These are phyloP conservation scores for Brienomyrus longianalis DNA, from an alignment of 2,113 vertebrate genomes.

Conservation along the genomic window DNA sequence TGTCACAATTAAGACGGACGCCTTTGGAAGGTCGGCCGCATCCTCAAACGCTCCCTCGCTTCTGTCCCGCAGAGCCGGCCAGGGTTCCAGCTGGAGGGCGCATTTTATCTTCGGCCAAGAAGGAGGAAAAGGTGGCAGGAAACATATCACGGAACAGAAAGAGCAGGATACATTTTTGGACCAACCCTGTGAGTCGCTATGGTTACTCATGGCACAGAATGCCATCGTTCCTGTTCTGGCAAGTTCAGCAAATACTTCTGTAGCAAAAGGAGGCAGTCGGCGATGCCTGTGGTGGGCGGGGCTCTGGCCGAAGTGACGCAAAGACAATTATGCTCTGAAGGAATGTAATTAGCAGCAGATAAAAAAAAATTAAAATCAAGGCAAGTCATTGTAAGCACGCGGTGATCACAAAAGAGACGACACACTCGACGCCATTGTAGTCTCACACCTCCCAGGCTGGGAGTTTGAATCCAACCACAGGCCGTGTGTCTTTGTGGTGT, in stretches of 20 bases:
- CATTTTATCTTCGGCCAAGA: neutral
- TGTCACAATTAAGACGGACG: neutral
- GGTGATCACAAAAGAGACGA: neutral
- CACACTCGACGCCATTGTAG: neutral
- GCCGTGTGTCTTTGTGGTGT: neutral
- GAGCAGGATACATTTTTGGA: neutral
- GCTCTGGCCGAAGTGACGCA: neutral
- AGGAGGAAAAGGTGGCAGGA: too few species aligned
- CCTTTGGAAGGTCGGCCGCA: neutral
- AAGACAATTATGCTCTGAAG: neutral
- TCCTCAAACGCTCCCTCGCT: neutral
- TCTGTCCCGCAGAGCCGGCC: neutral
- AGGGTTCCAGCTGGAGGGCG: neutral
- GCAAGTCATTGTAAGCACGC: neutral
- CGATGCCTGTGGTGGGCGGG: neutral
- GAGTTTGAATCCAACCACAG: neutral
- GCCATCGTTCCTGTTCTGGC: neutral
- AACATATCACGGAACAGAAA: neutral
- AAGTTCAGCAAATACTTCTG: neutral
- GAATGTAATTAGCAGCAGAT: neutral
- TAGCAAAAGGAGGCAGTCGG: neutral
- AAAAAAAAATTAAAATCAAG: neutral
- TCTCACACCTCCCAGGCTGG: neutral
- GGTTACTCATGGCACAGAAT: neutral
- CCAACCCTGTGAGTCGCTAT: neutral